These are phyloP conservation scores for Neotoma lepida DNA, from an alignment of 2,113 vertebrate genomes.

Conservation along the genomic window DNA sequence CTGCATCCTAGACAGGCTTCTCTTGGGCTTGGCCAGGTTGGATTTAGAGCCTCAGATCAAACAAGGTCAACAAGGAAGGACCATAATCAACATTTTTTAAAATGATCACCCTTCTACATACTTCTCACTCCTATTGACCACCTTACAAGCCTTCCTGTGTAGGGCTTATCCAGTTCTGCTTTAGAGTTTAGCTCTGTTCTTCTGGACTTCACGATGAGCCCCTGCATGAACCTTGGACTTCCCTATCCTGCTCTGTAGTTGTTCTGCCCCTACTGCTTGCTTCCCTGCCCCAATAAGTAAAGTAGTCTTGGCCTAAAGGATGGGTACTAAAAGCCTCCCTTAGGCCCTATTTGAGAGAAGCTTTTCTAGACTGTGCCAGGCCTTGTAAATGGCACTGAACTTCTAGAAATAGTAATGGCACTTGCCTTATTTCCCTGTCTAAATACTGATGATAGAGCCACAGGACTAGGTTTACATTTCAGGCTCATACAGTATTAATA, in stretches of 20 bases:
- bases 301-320: background rate
- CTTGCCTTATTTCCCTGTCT: background rate
- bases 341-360: background rate
- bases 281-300: background rate
- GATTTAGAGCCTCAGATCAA: conserved; percentile 36
- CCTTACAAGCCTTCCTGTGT: background rate
- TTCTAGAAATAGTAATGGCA: conserved; percentile 3
- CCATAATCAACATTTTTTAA: conserved; percentile 31
- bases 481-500: background rate
- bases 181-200: background rate
- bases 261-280: background rate
- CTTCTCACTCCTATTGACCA: background rate
- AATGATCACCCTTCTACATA: background rate
- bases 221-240: background rate
- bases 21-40: background rate
- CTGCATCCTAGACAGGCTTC: background rate
- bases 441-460: background rate
- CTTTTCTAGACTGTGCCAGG: conserved; percentile 39
- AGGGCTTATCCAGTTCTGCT: background rate
- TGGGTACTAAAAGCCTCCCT: background rate
- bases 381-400: conserved; percentile 15
- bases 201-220: background rate
- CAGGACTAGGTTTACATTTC: background rate
- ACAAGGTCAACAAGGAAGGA: background rate
- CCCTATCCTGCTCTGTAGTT: background rate